These are phyloP conservation scores for Corydoras maculifer DNA, from an alignment of 2,113 vertebrate genomes.

Conservation along the genomic window DNA sequence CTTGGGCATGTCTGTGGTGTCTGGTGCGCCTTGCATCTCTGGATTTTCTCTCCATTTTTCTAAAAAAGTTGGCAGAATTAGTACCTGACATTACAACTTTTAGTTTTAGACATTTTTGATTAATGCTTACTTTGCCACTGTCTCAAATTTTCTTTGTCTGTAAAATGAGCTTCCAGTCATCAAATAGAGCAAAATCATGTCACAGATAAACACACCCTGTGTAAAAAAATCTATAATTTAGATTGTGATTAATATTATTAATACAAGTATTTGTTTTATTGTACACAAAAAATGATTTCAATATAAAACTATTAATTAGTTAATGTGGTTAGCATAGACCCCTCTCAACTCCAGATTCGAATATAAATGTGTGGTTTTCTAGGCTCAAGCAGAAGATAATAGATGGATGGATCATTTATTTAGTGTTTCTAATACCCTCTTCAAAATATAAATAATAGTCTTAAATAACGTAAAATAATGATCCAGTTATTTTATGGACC, in stretches of 20 bases:
- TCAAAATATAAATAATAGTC: too few relatives aligned
- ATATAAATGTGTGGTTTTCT: too few relatives aligned
- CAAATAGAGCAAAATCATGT: constrained; percentile 88
- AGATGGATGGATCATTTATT: too few relatives aligned
- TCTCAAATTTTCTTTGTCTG: constrained; percentile 87
- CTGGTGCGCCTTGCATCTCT: constrained; percentile 17
- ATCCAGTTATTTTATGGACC: too few relatives aligned
- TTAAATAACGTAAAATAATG: too few relatives aligned
- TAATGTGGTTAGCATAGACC: too few relatives aligned
- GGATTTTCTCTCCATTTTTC: constrained; percentile 11
- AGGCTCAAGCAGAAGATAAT: too few relatives aligned
- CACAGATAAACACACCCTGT: constrained; percentile 88
- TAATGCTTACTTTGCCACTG: constrained; percentile 41
- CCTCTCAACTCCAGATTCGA: too few relatives aligned
- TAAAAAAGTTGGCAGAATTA: neutral
- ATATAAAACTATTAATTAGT: too few relatives aligned
- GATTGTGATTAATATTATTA: neutral
- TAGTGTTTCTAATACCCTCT: too few relatives aligned
- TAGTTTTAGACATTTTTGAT: neutral
- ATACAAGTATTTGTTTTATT: neutral
- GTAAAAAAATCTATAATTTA: constrained; percentile 31
- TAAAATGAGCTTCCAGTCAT: constrained; percentile 90
- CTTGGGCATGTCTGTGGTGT: constrained; percentile 24
- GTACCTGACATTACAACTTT: neutral
- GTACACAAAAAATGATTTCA: too few relatives aligned